Conservation (phyloP, 2,797 vertebrate genomes). For the Poecilia picta region DNA sequence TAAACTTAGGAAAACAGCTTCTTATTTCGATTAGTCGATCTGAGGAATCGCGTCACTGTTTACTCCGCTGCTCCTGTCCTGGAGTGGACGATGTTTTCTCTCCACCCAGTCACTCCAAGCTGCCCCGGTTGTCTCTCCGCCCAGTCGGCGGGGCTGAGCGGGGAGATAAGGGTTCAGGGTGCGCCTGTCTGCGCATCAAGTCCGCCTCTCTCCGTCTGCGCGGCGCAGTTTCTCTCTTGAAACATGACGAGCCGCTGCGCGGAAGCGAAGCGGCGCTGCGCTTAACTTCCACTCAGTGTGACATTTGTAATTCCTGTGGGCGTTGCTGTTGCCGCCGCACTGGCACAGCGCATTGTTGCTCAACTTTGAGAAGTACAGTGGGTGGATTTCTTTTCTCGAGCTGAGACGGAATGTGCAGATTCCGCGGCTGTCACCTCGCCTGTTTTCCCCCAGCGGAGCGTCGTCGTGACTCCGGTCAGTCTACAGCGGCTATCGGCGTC, state of each 20-base stretch:
- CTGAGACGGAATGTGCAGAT: slow-evolving; percentile 55
- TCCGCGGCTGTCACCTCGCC: slow-evolving; percentile 7
- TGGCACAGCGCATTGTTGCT: slow-evolving; percentile 33
- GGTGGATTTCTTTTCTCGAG: slow-evolving; percentile 35
- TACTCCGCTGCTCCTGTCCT: slow-evolving; percentile 16
- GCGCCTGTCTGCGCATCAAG: slow-evolving; percentile 15
- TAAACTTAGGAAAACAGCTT: background rate
- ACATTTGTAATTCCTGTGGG: slow-evolving; percentile 21
- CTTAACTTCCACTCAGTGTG: slow-evolving; percentile 5
- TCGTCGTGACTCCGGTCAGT: slow-evolving; percentile 56
- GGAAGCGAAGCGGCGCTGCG: slow-evolving; percentile 7
- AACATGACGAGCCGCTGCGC: slow-evolving; percentile 7
- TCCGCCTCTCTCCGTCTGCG: slow-evolving; percentile 12
- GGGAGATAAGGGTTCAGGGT: slow-evolving; percentile 76
- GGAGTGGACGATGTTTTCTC: slow-evolving; percentile 36
- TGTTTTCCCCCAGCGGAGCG: slow-evolving; percentile 9
- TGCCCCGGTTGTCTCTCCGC: slow-evolving; percentile 47
- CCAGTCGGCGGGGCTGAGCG: slow-evolving; percentile 55
- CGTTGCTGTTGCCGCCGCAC: slow-evolving; percentile 34
- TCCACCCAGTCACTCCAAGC: slow-evolving; percentile 49
- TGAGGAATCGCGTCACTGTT: background rate
- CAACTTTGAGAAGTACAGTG: slow-evolving; percentile 67
- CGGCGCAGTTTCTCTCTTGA: slow-evolving; percentile 6
- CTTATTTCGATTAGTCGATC: background rate
- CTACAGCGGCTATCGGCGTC: slow-evolving; percentile 1